Evolutionary conservation across 2,888 invertebrate genomes (phyloP), one percentile per base, ranked within the genome.

Genomic region (Drosophila infuscata): DNA sequence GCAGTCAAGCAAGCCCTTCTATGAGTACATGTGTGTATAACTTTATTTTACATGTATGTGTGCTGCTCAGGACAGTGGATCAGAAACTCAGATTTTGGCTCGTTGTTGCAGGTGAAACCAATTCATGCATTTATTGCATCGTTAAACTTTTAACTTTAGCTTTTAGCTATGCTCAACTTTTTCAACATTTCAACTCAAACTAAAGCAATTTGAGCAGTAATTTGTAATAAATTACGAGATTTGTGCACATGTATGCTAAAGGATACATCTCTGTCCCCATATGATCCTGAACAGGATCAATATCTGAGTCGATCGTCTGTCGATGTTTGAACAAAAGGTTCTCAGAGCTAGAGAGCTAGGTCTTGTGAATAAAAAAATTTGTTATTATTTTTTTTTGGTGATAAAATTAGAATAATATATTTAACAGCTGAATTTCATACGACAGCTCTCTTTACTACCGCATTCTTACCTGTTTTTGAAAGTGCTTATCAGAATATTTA

Each of bases 21-120:
- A 15, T 36, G n/a, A 36, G 38, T 32, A n/a, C 12, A n/a, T 35
- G 35, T 58, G n/a, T 60, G 48, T 43, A 36, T 49, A 53, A 41
- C 29, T 48, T 58, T 69, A 46, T 63, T 53, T 38, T 15, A 9
- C 35, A 56, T 60, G 33, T 36, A 17, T 46, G 33, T n/a, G 17
- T 36, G 58, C n/a, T 49, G 32, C 38, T n/a, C n/a, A 20, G 29
- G 25, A 74, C 74, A 12, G 17, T 74, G 76, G 70, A 20, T 9
- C 9, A 36, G 0, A 6, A 20, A 25, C 9, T 1, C 20, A 8
- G 0, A 15, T 15, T 41, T 15, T 15, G 17, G 3, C 43, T 46
- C 12, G 2, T 12, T 20, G 43, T 43, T 7, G 7, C 20, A 20
- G 20, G 20, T 46, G 2, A 46, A 20, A 8, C 12, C 12, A 46